Evolutionary conservation across 2,113 vertebrate species (phyloP), one percentile per base, ranked within the genome.

Genomic region (Probosciger aterrimus): DNA sequence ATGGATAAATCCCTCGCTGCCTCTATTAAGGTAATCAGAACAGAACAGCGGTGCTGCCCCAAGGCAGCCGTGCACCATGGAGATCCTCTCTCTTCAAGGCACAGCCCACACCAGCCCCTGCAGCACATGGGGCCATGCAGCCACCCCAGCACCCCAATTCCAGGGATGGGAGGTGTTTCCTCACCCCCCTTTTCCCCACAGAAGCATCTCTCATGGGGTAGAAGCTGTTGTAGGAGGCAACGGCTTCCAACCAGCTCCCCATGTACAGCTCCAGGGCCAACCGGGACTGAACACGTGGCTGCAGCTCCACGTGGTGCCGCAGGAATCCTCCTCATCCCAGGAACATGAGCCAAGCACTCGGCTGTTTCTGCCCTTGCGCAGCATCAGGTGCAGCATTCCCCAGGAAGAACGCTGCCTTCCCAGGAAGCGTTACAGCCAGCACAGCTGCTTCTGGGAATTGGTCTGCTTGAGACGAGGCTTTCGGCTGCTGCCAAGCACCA

Each of bases 251-350:
- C 33, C 33, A n/a, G 33, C 55, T n/a, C 20, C 33, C 14, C 3
- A 23, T 15, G 20, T 20, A n/a, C 14, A 4, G 55, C 55, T 23
- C 55, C 8, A 7, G 22, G 33, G 57, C 33, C 0, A 4, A 35
- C 22, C 57, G 35, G 57, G 57, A 16, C 57, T 15, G 33, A 59
- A 59, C 33, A 35, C 9, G 9, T n/a, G 57, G 82, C 47, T 69
- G 3, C 65, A 8, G 4, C 18, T 13, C 37, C 6, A 3, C 3
- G 0, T 0, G 16, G 28, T 28, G 39, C 76, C 0, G 0, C 25
- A 2, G 27, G 62, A 27, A 39, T 5, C 30, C 35, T 7, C 0
- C 4, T 4, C 9, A 1, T 16, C 50, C 10, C 11, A 4, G 14
- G 1, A 18, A 7, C 1, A 0, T 0, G 4, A 55, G 33, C 30